phyloP scores from a whole-genome alignment of 2,113 vertebrate species.

The Corydoras maculifer region DNA sequence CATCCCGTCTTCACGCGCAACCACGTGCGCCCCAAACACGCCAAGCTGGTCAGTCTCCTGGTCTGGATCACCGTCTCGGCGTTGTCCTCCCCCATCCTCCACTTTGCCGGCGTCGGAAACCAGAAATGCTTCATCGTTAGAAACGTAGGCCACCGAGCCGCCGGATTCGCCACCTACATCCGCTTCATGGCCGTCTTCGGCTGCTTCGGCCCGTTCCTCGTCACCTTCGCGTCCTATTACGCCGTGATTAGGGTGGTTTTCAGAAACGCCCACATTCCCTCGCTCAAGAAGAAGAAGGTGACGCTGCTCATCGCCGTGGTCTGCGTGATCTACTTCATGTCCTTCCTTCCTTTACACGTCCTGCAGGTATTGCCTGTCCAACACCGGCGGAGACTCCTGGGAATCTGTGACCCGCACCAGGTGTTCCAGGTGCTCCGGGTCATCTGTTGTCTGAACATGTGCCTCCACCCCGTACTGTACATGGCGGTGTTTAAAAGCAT shows the following conservation, averaged over 20 bases:
- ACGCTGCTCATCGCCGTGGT: slow-evolving; percentile 56
- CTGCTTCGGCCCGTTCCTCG: slow-evolving; percentile 66
- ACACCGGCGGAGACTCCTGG: accelerated
- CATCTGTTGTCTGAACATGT: slow-evolving; percentile 72
- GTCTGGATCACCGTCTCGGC: slow-evolving; percentile 60
- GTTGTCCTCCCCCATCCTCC: slow-evolving; percentile 60
- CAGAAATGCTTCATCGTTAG: slow-evolving; percentile 1
- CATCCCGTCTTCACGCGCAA: slow-evolving; percentile 65
- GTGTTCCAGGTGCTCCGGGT: slow-evolving; percentile 64
- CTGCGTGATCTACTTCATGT: slow-evolving; percentile 62
- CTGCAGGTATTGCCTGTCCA: slow-evolving; percentile 50
- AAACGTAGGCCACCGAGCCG: accelerated
- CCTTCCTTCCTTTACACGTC: slow-evolving; percentile 75
- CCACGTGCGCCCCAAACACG: slow-evolving; percentile 54
- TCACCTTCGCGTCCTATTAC: slow-evolving; percentile 63
- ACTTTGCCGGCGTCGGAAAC: slow-evolving; percentile 40
- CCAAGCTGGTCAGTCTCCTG: slow-evolving; percentile 49
- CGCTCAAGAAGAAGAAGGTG: slow-evolving; percentile 61
- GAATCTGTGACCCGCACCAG: accelerated
- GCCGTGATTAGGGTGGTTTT: slow-evolving; percentile 57
- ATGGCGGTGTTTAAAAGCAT: slow-evolving; percentile 66
- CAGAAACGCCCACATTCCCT: slow-evolving; percentile 54
- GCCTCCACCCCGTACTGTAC: slow-evolving; percentile 76
- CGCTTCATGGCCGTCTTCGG: slow-evolving; percentile 57
- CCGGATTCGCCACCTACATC: slow-evolving; percentile 50